Percentiles rank a stretch among this genome's conserved stretches.
Conservation (phyloP, 2,888 invertebrate genomes). For the Protodeltote pygarga region DNA sequence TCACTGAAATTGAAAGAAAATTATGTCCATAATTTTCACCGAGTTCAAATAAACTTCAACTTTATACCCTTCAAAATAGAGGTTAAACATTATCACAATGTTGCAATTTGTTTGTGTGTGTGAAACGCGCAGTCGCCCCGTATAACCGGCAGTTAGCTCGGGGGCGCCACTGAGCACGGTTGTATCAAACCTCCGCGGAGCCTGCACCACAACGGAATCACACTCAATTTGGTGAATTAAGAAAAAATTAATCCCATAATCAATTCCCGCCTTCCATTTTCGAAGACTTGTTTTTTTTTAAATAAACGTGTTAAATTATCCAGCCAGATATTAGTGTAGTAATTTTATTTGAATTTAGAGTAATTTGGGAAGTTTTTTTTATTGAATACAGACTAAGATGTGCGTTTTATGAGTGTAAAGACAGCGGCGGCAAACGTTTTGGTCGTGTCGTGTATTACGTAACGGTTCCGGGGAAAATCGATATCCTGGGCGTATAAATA, state of each 20-base stretch:
- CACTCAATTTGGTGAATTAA: conserved; percentile 63
- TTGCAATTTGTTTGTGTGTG: conserved; percentile 52
- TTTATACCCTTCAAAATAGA: conserved; percentile 41
- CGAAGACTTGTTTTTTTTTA: conserved; percentile 22
- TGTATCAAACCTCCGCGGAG: conserved; percentile 58
- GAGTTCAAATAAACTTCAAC: conserved; percentile 49
- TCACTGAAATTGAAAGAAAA: conserved; percentile 14
- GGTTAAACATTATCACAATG: conserved; percentile 42
- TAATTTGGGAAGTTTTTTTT: conserved; percentile 37
- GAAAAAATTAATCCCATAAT: conserved; percentile 51
- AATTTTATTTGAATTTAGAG: conserved; percentile 15
- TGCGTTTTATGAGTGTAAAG: conserved; percentile 66
- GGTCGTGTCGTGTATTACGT: conserved; percentile 76
- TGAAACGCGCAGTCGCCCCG: conserved; percentile 74
- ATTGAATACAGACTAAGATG: conserved; percentile 53
- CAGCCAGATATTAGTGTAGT: conserved; percentile 19
- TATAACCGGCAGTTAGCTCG: conserved; percentile 68
- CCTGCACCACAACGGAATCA: conserved; percentile 49
- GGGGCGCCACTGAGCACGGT: conserved; percentile 76
- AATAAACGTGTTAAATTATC: neutral
- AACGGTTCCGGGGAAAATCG: conserved; percentile 83
- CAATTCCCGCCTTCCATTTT: conserved; percentile 70
- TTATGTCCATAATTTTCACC: conserved; percentile 26
- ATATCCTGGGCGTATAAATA: conserved; percentile 84
- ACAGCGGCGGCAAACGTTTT: conserved; percentile 71